A percentile compares a stretch with the other conserved stretches of the same genome.
Conservation (phyloP, 2,113 vertebrate species). For the Gila orcuttii region DNA sequence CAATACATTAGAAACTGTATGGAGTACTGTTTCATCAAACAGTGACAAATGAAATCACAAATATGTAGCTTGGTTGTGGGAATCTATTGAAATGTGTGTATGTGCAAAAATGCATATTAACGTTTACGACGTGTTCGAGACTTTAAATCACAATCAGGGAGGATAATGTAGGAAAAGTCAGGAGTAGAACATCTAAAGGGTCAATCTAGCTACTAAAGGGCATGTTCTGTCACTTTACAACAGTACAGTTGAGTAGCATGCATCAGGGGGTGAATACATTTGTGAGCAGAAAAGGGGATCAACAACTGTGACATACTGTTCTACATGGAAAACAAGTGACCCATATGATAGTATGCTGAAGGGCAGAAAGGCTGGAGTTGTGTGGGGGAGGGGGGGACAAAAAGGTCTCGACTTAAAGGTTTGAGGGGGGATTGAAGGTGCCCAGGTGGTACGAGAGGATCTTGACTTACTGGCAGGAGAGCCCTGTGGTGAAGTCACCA, state of each 20-base stretch:
- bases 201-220: neutral
- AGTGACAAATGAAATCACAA: neutral
- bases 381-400: neutral
- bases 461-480: conserved; percentile 61
- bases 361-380: conserved; percentile 32
- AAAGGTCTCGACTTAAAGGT: neutral
- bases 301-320: conserved; percentile 15
- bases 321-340: conserved; percentile 22
- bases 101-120: neutral
- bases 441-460: conserved; percentile 56
- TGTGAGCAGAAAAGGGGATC: neutral
- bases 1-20: neutral
- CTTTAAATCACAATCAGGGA: neutral
- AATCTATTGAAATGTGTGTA: neutral
- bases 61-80: neutral
- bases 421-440: conserved; percentile 25
- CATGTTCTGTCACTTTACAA: neutral
- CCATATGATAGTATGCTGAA: neutral
- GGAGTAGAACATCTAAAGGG: neutral
- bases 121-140: neutral
- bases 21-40: neutral
- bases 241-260: neutral
- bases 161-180: neutral
- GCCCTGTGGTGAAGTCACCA: conserved; percentile 58
- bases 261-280: neutral